A percentile compares a stretch with the other conserved stretches of the same genome.
Evolutionary conservation across 2,113 vertebrate genomes (phyloP).

Genomic region (Mormyrus iriodes): DNA sequence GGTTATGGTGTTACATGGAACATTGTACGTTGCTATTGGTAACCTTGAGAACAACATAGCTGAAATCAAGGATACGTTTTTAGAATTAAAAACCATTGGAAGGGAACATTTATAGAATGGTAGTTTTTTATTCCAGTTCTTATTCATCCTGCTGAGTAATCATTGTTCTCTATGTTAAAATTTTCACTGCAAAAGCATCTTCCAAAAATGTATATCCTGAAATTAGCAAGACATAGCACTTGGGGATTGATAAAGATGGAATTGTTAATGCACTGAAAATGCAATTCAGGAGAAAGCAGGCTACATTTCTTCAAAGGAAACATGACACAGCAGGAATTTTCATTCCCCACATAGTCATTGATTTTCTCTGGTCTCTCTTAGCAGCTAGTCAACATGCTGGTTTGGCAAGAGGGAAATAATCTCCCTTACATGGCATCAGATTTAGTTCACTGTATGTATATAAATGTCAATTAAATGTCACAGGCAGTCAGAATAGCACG

Average conservation of each 20-base stretch:
- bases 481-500: not conserved
- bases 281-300: too few species aligned
- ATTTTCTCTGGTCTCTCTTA: not conserved
- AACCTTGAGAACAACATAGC: not conserved
- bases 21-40: not conserved
- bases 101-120: too few species aligned
- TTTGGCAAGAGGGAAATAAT: not conserved
- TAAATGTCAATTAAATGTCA: not conserved
- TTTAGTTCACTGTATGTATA: not conserved
- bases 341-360: not conserved
- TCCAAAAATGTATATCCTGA: too few species aligned
- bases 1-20: not conserved
- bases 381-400: not conserved
- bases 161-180: not conserved
- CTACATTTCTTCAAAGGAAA: not conserved
- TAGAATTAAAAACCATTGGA: not conserved
- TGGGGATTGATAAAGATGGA: too few species aligned
- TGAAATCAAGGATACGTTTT: not conserved
- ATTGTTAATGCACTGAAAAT: too few species aligned
- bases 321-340: not conserved
- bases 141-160: too few species aligned
- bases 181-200: conserved; percentile 17
- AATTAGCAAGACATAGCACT: too few species aligned
- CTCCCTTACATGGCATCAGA: not conserved
- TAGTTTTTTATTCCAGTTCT: not conserved